phyloP scores from a whole-genome alignment of 2,797 vertebrate species.

The Glossophaga mutica region DNA sequence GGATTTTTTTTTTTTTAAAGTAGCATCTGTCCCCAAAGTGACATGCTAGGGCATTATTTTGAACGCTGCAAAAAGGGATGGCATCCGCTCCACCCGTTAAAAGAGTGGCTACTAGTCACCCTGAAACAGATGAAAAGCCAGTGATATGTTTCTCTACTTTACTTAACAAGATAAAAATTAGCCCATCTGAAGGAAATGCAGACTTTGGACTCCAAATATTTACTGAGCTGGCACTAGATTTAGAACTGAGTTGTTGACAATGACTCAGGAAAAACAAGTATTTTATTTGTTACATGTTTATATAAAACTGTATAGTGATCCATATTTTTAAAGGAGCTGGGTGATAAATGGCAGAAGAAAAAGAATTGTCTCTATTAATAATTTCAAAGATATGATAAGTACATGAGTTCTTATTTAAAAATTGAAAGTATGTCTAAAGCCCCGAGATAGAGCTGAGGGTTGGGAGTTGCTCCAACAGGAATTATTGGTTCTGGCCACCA shows the following conservation, averaged over 20 bases:
- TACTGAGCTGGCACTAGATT: constrained; percentile 38
- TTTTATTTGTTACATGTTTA: constrained; percentile 2
- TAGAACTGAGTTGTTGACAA: constrained; percentile 11
- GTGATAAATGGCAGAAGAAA: not conserved
- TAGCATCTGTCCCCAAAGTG: not conserved
- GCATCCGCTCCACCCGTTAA: not conserved
- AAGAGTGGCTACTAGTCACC: not conserved
- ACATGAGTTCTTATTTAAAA: not conserved
- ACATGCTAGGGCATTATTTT: not conserved
- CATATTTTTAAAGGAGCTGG: not conserved
- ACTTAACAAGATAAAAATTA: constrained; percentile 33
- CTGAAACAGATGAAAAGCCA: not conserved
- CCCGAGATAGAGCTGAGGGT: not conserved
- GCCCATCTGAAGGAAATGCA: constrained; percentile 32
- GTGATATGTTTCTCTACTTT: not conserved
- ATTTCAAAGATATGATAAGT: constrained; percentile 16
- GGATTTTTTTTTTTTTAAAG: not conserved
- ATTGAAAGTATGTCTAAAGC: constrained; percentile 7
- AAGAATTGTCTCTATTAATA: not conserved
- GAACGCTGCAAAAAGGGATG: not conserved
- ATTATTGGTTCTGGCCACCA: constrained; percentile 41
- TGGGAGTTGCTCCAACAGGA: constrained; percentile 22
- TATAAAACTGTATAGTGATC: not conserved
- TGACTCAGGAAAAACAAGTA: constrained; percentile 50
- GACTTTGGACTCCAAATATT: constrained; percentile 56